Evolutionary conservation across 2,113 vertebrate genomes (phyloP), one percentile per base, ranked within the genome.

Genomic region (Amphiprion percula): DNA sequence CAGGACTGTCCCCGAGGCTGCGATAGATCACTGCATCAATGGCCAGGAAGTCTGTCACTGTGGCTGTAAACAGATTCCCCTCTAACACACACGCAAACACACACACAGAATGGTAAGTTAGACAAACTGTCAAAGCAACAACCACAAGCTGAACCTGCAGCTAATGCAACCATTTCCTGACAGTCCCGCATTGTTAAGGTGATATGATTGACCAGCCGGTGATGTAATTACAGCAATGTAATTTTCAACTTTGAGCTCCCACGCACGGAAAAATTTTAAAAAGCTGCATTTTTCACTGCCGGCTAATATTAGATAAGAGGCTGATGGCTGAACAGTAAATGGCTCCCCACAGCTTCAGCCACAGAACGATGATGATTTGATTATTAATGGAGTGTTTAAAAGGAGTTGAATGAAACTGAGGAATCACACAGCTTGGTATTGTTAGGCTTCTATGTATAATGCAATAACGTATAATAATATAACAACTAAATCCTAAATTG

Each of bases 21-120:
- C 98, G 96, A 91, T 99, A 99, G 91, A 99, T 97, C 87, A 99
- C 98, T 0, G 98, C 97, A 0, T 99, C 98, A 0, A 99, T 99
- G 87, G 98, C 98, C 68, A 99, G 91, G 92, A 99, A 99, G 93
- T 99, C 98, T 0, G 98, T 99, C 60, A 99, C 98, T 0, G 98
- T 99, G 83, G 96, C 98, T 0, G 98, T 98, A 91, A 98, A 99
- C 58, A 99, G 96, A 94, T 96, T 99, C 62, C 97, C 96, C 68
- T 97, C 98, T 99, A 91, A 19, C 65, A 80, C 63, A 49, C 0
- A 0, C 4, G 68, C 23, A 79, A 49, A 82, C 37, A 77, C 19
- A 77, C 52, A 64, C 23, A 80, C 46, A 84, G 41, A 84, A 9
- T 23, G 19, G 28, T 84, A 24, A 83, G 28, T 15, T 63, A 15